These are phyloP conservation scores for Maconellicoccus hirsutus DNA, from an alignment of 1,140 invertebrate genomes.

Conservation along the genomic window DNA sequence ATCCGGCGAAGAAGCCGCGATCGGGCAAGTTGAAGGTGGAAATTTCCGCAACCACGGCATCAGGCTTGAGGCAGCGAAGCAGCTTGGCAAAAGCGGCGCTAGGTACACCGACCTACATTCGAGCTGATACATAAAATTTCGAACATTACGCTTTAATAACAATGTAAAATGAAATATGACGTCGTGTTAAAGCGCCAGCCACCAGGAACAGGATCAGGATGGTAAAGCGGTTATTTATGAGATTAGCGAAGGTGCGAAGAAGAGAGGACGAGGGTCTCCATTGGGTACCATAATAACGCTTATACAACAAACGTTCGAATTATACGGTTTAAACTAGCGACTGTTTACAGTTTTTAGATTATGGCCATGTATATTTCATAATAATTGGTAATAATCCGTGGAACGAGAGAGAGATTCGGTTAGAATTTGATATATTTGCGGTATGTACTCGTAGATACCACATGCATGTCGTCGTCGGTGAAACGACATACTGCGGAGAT, in stretches of 20 bases:
- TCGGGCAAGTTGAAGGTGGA: too few relatives aligned
- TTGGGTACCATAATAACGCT: slow-evolving; percentile 7
- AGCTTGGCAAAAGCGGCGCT: too few relatives aligned
- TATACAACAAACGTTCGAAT: slow-evolving; percentile 2
- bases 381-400: neutral
- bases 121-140: slow-evolving; percentile 4
- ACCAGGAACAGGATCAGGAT: slow-evolving; percentile 7
- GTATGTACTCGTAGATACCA: too few relatives aligned
- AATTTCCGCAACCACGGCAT: too few relatives aligned
- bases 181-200: neutral
- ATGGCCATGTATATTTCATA: slow-evolving; percentile 1
- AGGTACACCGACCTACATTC: neutral
- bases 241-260: neutral
- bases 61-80: too few relatives aligned
- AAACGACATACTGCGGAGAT: too few relatives aligned
- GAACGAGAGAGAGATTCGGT: neutral
- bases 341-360: slow-evolving; percentile 9
- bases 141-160: slow-evolving; percentile 2
- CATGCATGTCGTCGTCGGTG: too few relatives aligned
- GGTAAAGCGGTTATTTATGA: neutral
- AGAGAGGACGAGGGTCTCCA: neutral
- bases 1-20: too few relatives aligned
- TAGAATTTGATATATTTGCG: neutral
- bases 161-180: slow-evolving; percentile 9
- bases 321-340: neutral